These are phyloP conservation scores for Brachionus koreanus DNA, from an alignment of 1,140 invertebrate genomes.

Conservation along the genomic window DNA sequence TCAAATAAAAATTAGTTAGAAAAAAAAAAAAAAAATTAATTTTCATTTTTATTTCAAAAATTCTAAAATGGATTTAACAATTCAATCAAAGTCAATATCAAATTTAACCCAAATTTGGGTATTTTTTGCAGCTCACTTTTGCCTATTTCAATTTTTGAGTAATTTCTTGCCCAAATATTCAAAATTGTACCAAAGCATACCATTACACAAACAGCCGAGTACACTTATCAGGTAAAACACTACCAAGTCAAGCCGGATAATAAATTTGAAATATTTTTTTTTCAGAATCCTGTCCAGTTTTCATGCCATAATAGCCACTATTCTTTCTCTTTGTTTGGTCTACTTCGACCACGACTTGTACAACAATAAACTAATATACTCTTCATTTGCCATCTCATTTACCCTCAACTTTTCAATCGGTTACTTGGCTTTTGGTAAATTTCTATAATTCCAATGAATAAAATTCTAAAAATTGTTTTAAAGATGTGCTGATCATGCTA, in stretches of 20 bases:
- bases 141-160: conserved; percentile 21
- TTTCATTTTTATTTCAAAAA: not conserved
- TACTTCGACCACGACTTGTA: conserved; percentile 10
- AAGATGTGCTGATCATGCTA: conserved; percentile 26
- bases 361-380: conserved; percentile 31
- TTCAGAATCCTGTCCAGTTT: conserved; percentile 20
- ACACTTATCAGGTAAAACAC: conserved; percentile 21
- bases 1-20: not conserved
- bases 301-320: conserved; percentile 7
- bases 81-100: conserved; percentile 41
- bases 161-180: conserved; percentile 24
- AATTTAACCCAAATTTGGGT: conserved; percentile 42
- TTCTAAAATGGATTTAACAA: conserved; percentile 17
- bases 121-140: conserved; percentile 39
- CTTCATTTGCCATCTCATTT: conserved; percentile 39
- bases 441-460: not conserved
- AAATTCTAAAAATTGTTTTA: not conserved
- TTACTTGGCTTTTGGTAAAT: conserved; percentile 39
- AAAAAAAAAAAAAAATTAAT: not conserved
- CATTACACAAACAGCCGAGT: not conserved
- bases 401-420: conserved; percentile 38
- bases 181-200: conserved; percentile 4
- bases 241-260: not conserved
- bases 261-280: not conserved
- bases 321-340: not conserved